Evolutionary conservation across 1,140 invertebrate genomes (phyloP), one percentile per base, ranked within the genome.

Genomic region (Drosophila auraria): DNA sequence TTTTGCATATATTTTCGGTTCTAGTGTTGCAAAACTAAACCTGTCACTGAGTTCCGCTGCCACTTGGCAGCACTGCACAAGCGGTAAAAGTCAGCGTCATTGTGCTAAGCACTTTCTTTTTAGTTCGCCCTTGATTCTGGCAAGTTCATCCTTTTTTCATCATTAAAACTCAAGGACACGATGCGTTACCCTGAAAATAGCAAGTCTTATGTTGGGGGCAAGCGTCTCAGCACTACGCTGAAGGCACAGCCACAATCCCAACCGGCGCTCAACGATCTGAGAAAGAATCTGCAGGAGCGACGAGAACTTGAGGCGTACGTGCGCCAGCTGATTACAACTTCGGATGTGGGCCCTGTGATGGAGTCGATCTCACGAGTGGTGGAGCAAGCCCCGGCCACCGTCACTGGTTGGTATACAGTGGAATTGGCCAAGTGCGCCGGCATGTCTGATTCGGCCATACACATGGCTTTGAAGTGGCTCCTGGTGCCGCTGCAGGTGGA

Each of bases 351-450:
- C 7, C 27, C 27, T 0, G 14, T 72, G 20, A 56, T 73, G 53
- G 68, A 73, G 7, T 44, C 44, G 15, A 42, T 72, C 14, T 70
- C 62, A 6, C 12, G 20, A 12, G 36, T 11, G 3, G 40, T 38
- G 60, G 40, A 71, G 7, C 5, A 23, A 5, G 50, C 63, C 23
- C 12, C 66, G 30, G 30, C 40, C 33, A 69, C 64, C 11, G 68
- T 69, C 7, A 71, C 63, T 23, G 50, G 72, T 23, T 84, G 82
- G 82, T 62, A 33, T 9, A 81, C 82, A 1, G 82, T 84, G 4
- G 49, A 23, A 14, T 49, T 84, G 2, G 12, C 33, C 42, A 51
- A 78, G 17, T 78, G 82, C 20, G 40, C 33, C 3, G 38, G 25
- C n/a, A 5, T 84, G 0, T 6, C 25, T 3, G 49, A 84, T 3